A percentile compares a stretch with the other conserved stretches of the same genome.
phyloP scores from a whole-genome alignment of 1,140 invertebrate species.

The Eriosoma lanigerum region DNA sequence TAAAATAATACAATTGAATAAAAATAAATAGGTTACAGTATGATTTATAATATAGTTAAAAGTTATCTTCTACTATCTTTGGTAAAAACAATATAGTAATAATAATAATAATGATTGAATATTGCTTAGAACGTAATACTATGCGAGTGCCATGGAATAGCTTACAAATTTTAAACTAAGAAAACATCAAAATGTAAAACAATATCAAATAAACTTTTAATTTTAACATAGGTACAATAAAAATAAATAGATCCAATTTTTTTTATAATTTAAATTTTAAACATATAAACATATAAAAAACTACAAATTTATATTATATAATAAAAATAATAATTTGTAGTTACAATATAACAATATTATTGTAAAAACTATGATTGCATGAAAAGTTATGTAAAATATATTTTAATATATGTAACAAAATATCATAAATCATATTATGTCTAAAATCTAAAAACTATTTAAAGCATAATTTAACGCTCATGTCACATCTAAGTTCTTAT shows the following conservation, averaged over 20 bases:
- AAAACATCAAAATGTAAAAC: neutral
- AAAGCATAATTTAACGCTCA: neutral
- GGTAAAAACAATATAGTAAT: neutral
- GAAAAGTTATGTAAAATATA: neutral
- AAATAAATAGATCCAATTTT: neutral
- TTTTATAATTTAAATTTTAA: neutral
- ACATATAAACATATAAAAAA: neutral
- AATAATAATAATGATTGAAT: neutral
- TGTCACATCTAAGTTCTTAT: neutral
- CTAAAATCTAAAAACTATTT: neutral
- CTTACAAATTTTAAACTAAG: neutral
- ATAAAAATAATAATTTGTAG: neutral
- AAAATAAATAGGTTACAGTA: neutral
- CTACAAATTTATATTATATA: neutral
- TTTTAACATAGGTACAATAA: neutral
- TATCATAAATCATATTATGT: neutral
- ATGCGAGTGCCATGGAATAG: too few species aligned
- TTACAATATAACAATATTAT: neutral
- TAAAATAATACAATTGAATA: neutral
- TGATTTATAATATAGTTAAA: neutral
- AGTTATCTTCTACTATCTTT: neutral
- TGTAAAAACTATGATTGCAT: neutral
- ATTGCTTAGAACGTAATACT: neutral
- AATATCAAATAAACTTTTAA: neutral
- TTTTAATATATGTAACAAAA: too few species aligned